These are phyloP conservation scores for Anagrus nilaparvatae DNA, from an alignment of 1,140 invertebrate species.

Conservation along the genomic window DNA sequence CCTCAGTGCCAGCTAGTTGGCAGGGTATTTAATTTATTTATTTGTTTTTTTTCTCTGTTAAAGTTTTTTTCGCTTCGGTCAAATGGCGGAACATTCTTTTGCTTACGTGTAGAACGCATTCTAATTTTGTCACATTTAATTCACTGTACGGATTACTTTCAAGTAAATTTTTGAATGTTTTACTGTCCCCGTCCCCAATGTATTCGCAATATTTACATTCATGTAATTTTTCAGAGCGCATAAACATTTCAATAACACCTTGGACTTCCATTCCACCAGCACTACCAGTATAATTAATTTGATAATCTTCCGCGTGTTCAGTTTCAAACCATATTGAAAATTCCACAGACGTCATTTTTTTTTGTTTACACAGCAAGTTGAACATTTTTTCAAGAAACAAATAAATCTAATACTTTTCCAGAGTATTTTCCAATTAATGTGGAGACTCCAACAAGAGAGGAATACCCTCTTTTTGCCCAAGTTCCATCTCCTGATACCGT, in stretches of 20 bases:
- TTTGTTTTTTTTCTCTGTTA: too few relatives aligned
- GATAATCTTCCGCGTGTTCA: background rate
- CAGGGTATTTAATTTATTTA: too few relatives aligned
- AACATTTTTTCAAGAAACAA: background rate
- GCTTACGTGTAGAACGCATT: too few relatives aligned
- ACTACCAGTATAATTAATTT: slow-evolving; percentile 12
- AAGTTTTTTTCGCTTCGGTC: too few relatives aligned
- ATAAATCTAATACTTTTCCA: slow-evolving; percentile 2
- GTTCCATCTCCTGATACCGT: slow-evolving; percentile 15
- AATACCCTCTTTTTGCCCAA: slow-evolving; percentile 12
- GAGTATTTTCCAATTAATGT: too few relatives aligned
- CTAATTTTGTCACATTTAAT: background rate
- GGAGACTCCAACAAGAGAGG: slow-evolving; percentile 12
- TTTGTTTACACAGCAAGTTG: background rate
- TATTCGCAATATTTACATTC: slow-evolving; percentile 10
- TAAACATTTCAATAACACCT: slow-evolving; percentile 10
- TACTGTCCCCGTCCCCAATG: slow-evolving; percentile 16
- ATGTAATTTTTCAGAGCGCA: slow-evolving; percentile 6
- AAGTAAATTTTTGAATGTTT: slow-evolving; percentile 10
- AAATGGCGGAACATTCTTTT: too few relatives aligned
- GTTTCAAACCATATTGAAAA: background rate
- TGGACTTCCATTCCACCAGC: slow-evolving; percentile 13
- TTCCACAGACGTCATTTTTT: slow-evolving; percentile 1
- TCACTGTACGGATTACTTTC: background rate
- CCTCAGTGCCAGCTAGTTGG: too few relatives aligned